Base-by-base conservation (phyloP, 2,113 vertebrate genomes). In the Chunga burmeisteri region DNA sequence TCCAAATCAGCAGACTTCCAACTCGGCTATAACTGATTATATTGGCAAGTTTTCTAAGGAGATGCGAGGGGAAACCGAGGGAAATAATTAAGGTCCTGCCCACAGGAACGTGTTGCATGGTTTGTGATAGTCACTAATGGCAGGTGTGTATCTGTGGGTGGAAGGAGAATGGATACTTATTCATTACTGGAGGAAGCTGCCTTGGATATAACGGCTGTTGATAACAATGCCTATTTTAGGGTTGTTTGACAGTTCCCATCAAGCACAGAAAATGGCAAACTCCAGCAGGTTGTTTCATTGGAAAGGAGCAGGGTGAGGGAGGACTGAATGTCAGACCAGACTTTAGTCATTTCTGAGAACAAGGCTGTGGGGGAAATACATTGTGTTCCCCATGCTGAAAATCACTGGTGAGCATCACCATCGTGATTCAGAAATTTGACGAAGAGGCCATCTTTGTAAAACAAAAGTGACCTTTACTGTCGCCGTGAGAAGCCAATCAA, bases 31-130 rank as follows among this genome's bases (percentile, higher is more conserved):
- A 84, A n/a, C 50, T 86, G 62, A 66, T 66, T 61, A 55, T 84
- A 59, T 19, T 81, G 50, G 67, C 55, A 78, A 58, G 22, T 44
- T 66, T 78, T 86, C 58, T 62, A 81, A 81, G 68, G 67, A 49
- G 32, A 40, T 73, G 30, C 0, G 4, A 61, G 29, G 23, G 70
- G 67, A 93, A 93, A 92, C 52, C 80, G 71, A 93, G 58, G 59
- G 71, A 95, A 93, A 73, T 82, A 90, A 94, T 90, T 62, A 78
- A 55, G 11, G 50, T 70, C 18, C 59, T 92, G 59, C 88, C 68
- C 80, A 67, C 4, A 0, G 47, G 61, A 90, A 92, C 0, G 0
- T 29, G n/a, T 63, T 0, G 0, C 27, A 6, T 16, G 7, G 25
- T 49, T 94, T 85, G 46, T 80, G 61, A 86, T 65, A 89, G 86